Conservation (phyloP, 2,797 vertebrate species). For the Manis pentadactyla region DNA sequence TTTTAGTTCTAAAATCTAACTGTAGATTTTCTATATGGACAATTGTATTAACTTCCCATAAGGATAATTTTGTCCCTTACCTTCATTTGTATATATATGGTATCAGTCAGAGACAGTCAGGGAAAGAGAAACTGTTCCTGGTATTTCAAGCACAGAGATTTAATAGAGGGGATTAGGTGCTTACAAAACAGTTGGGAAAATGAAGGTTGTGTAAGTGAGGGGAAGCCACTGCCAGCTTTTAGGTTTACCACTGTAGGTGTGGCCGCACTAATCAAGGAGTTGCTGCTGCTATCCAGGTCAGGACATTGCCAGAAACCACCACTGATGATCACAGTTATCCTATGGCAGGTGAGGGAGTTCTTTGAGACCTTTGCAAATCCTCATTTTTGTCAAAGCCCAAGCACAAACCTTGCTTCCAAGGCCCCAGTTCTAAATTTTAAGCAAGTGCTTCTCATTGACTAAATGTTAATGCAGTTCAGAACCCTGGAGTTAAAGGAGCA, state of each 20-base stretch:
- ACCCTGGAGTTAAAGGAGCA: not conserved
- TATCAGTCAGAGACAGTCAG: too few species aligned
- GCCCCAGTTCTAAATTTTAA: not conserved
- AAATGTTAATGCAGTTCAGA: not conserved
- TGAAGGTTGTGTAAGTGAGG: not conserved
- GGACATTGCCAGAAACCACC: not conserved
- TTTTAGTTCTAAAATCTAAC: not conserved
- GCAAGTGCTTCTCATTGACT: not conserved
- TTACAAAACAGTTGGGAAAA: not conserved
- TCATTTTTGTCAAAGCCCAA: not conserved
- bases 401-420: not conserved
- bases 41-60: not conserved
- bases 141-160: not conserved
- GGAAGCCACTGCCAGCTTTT: not conserved
- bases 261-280: not conserved
- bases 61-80: not conserved
- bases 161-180: not conserved
- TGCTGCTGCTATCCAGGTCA: not conserved
- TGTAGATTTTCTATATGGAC: not conserved
- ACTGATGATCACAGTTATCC: not conserved
- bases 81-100: not conserved
- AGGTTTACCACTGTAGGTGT: not conserved
- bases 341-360: rapidly evolving
- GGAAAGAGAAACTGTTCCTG: not conserved
- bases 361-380: not conserved